Percentiles rank a stretch among this genome's conserved stretches.
phyloP scores from a whole-genome alignment of 2,888 invertebrate genomes.

The Sycophila texana region DNA sequence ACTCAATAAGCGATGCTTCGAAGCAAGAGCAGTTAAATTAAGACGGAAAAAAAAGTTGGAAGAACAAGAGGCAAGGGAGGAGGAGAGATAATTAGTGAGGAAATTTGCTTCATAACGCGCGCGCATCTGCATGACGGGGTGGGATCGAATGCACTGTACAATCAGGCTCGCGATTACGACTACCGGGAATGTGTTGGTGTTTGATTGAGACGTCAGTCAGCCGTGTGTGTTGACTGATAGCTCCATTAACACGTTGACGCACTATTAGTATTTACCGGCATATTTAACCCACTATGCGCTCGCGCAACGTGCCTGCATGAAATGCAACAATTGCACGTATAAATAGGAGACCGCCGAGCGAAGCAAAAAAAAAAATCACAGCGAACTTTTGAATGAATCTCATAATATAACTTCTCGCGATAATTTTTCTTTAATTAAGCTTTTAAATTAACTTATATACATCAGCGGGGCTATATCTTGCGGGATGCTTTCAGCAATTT shows the following conservation, averaged over 20 bases:
- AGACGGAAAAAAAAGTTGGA: too few species aligned
- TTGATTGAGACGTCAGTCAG: conserved; percentile 71
- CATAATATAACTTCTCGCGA: too few species aligned
- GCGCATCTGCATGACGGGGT: conserved; percentile 46
- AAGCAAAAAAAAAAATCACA: too few species aligned
- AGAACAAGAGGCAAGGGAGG: background rate
- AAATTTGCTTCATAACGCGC: conserved; percentile 39
- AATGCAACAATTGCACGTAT: conserved; percentile 5
- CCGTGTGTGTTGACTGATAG: conserved; percentile 69
- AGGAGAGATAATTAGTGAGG: conserved; percentile 34
- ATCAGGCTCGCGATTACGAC: conserved; percentile 54
- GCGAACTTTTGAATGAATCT: too few species aligned
- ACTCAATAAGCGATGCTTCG: too few species aligned
- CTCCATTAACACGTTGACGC: conserved; percentile 68
- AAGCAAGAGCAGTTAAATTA: too few species aligned
- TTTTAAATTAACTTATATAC: too few species aligned
- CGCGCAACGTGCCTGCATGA: too few species aligned
- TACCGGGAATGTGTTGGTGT: conserved; percentile 58
- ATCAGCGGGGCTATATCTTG: too few species aligned
- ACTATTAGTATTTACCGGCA: conserved; percentile 63
- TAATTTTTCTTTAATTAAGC: too few species aligned
- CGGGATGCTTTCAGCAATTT: too few species aligned
- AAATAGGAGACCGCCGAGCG: background rate
- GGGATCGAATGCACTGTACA: conserved; percentile 52
- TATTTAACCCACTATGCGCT: conserved; percentile 55